Evolutionary conservation across 2,888 invertebrate species (phyloP).

Genomic region (Mesopsocus fuscifrons): DNA sequence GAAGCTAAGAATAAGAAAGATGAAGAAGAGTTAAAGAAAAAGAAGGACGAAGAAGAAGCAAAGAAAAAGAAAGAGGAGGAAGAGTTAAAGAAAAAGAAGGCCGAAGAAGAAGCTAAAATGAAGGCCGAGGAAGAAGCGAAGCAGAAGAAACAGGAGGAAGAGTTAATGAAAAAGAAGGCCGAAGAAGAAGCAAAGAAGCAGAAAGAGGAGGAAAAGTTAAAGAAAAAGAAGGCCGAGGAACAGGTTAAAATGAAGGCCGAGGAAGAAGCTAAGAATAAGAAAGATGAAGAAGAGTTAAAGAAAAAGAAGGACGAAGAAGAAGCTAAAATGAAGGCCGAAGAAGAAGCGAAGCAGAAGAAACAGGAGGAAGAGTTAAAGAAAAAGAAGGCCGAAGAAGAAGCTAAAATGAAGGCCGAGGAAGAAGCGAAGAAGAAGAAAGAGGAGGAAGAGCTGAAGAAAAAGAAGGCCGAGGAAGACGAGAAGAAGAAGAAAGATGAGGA

Average conservation of each 20-base stretch:
- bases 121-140: constrained; percentile 12
- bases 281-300: constrained; percentile 11
- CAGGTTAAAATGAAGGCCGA: constrained; percentile 11
- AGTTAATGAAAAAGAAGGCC: constrained; percentile 11
- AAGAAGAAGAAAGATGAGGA: constrained; percentile 13
- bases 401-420: constrained; percentile 22
- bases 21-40: constrained; percentile 11
- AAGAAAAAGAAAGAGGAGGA: constrained; percentile 11
- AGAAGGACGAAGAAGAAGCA: constrained; percentile 10
- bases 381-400: constrained; percentile 23
- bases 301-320: constrained; percentile 12
- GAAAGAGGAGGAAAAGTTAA: constrained; percentile 12
- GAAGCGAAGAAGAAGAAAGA: too few species aligned
- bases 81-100: constrained; percentile 8
- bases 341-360: constrained; percentile 12
- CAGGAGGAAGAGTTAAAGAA: constrained; percentile 13
- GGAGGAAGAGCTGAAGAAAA: constrained; percentile 16
- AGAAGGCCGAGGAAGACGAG: constrained; percentile 12
- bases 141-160: constrained; percentile 9
- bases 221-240: constrained; percentile 12
- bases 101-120: too few species aligned
- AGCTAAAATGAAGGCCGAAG: constrained; percentile 12
- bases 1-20: constrained; percentile 11
- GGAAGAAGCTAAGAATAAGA: constrained; percentile 11
- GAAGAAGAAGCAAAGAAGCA: constrained; percentile 11